Conservation (phyloP, 53 echinoderm and acorn worm genomes). For the Glandiceps talaboti region DNA sequence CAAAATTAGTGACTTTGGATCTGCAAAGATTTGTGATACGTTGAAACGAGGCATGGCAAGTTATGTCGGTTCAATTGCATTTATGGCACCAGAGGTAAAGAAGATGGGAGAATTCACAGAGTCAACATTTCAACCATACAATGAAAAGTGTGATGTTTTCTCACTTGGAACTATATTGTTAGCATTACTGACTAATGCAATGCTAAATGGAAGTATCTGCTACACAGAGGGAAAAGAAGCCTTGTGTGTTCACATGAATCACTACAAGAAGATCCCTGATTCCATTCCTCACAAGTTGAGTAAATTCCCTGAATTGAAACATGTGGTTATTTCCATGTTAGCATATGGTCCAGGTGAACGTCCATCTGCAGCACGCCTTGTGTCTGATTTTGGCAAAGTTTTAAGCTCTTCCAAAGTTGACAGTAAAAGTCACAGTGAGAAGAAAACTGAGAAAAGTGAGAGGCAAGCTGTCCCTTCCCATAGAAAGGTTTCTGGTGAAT, state of each 20-base stretch:
- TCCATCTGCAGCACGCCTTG: neutral
- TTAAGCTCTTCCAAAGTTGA: no score
- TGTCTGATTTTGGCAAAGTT: no score
- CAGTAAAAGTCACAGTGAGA: no score
- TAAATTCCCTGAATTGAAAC: neutral
- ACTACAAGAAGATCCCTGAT: no score
- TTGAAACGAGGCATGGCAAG: neutral
- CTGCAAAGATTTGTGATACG: neutral
- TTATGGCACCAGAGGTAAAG: neutral
- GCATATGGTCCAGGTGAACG: neutral
- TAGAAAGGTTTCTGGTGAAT: no score
- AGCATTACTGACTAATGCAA: neutral
- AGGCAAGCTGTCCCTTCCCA: no score
- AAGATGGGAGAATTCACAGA: neutral
- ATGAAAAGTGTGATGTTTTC: neutral
- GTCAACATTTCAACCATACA: neutral
- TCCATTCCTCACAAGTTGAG: neutral
- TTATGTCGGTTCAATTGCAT: neutral
- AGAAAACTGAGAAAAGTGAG: no score
- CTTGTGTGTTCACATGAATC: no score
- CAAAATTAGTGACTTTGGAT: neutral
- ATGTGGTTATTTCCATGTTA: neutral
- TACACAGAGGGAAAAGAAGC: no score
- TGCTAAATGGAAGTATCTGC: no score
- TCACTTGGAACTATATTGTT: neutral